Evolutionary conservation across 2,888 invertebrate genomes (phyloP).

Genomic region (Campoletis raptor): DNA sequence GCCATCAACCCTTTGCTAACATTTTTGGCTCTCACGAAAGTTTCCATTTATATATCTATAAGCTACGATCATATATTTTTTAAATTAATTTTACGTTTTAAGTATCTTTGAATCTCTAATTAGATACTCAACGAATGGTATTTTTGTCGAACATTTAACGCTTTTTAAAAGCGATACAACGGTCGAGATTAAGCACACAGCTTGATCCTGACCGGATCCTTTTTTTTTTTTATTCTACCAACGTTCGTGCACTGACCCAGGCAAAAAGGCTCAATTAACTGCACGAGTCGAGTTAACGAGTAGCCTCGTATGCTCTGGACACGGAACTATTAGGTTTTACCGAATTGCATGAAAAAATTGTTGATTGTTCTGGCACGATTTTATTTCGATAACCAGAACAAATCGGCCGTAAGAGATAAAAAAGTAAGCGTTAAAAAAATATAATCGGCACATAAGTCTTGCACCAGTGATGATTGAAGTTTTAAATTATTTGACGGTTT

Average conservation of each 20-base stretch:
- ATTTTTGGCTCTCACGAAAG: background rate
- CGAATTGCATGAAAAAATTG: constrained; percentile 22
- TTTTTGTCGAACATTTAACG: background rate
- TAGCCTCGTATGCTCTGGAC: constrained; percentile 2
- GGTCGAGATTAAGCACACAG: background rate
- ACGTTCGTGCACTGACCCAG: constrained; percentile 6
- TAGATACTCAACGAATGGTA: background rate
- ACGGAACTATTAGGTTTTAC: constrained; percentile 12
- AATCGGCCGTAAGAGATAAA: background rate
- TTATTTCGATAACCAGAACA: background rate
- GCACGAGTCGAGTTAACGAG: constrained; percentile 48
- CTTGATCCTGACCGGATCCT: background rate
- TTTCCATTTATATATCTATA: background rate
- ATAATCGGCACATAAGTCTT: background rate
- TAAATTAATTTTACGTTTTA: background rate
- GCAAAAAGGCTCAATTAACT: constrained; percentile 43
- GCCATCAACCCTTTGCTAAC: background rate
- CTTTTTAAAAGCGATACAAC: background rate
- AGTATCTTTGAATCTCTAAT: background rate
- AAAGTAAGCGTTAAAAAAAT: background rate
- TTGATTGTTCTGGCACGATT: constrained; percentile 11
- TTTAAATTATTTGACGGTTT: background rate
- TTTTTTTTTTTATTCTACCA: background rate
- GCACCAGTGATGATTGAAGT: background rate
- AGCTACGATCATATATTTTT: background rate